phyloP scores from a whole-genome alignment of 53 echinoderm and acorn worm species.

The Temnopleurus reevesii region DNA sequence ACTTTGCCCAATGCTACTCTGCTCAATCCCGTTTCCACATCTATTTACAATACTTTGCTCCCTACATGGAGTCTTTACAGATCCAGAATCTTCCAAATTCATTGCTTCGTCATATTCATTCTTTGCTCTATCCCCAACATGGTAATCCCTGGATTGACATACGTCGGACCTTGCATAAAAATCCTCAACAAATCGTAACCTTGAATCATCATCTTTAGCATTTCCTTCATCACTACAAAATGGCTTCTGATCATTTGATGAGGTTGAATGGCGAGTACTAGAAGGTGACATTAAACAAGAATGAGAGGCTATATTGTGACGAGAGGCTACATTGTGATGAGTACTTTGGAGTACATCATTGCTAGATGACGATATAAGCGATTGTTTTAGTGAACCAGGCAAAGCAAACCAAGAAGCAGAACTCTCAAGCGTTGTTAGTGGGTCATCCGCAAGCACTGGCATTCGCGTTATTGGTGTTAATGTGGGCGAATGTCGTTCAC shows the following conservation, averaged over 20 bases:
- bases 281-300: background rate
- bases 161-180: background rate
- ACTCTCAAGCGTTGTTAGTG: constrained; percentile 4
- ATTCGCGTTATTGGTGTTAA: constrained; percentile 3
- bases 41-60: too few relatives aligned
- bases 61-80: background rate
- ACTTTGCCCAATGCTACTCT: background rate
- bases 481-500: background rate
- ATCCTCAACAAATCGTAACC: background rate
- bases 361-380: constrained; percentile 20
- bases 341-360: background rate
- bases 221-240: constrained; percentile 16
- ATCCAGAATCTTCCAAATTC: background rate
- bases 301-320: background rate
- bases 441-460: background rate
- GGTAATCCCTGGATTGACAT: background rate
- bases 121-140: background rate
- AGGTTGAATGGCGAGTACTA: constrained; percentile 4
- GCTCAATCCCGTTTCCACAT: background rate
- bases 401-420: background rate
- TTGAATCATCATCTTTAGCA: background rate
- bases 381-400: constrained; percentile 38
- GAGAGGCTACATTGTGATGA: constrained; percentile 6
- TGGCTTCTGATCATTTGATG: background rate
- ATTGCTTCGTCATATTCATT: background rate